Conservation (phyloP, 2,797 vertebrate species). For the Oceanodroma leucorhoa region DNA sequence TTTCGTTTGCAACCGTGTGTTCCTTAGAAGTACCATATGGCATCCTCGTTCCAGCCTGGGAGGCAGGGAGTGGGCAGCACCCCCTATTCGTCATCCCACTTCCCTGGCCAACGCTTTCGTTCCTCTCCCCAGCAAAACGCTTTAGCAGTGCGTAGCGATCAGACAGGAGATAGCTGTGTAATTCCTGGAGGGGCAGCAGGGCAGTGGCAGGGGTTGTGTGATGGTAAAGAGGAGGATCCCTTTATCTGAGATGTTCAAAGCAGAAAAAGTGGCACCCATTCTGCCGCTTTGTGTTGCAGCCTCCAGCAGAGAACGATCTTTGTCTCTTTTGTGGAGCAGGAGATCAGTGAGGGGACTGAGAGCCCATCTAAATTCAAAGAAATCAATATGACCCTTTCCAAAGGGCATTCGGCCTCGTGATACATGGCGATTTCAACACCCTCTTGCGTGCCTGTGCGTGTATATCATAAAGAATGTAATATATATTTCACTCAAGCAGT, state of each 20-base stretch:
- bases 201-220: neutral
- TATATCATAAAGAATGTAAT: neutral
- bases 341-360: neutral
- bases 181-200: neutral
- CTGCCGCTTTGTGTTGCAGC: neutral
- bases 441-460: neutral
- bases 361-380: neutral
- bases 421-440: neutral
- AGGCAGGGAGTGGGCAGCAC: neutral
- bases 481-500: neutral
- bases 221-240: neutral
- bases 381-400: neutral
- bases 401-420: neutral
- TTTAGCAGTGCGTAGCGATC: accelerated
- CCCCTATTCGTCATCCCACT: accelerated
- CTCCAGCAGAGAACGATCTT: neutral
- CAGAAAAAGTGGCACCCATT: neutral
- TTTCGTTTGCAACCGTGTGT: accelerated
- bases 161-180: neutral
- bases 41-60: neutral
- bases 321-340: neutral
- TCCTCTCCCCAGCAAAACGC: neutral
- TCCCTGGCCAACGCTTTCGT: neutral
- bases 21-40: accelerated
- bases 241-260: neutral